Evolutionary conservation across 2,797 vertebrate species (phyloP).

Genomic region (Pygocentrus nattereri): DNA sequence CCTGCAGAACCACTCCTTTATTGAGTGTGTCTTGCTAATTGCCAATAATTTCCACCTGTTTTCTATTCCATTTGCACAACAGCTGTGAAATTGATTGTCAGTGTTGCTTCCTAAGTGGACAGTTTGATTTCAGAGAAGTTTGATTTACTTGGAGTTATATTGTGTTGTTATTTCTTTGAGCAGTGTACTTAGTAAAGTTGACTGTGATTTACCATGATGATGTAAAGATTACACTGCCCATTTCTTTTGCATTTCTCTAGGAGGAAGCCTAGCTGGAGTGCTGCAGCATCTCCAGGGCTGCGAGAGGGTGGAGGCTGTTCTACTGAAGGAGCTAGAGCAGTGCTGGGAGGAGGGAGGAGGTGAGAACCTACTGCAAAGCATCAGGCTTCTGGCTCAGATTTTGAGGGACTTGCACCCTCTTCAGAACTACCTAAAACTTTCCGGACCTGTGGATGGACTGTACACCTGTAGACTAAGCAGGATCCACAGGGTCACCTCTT

Average conservation of each 20-base stretch:
- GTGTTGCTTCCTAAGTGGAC: too few species aligned
- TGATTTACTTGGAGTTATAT: too few species aligned
- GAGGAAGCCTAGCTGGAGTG: constrained; percentile 14
- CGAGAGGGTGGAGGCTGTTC: constrained; percentile 42
- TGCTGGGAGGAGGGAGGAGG: constrained; percentile 59
- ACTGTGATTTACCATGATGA: not conserved
- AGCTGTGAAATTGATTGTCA: too few species aligned
- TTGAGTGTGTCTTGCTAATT: too few species aligned
- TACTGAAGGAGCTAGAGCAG: constrained; percentile 63
- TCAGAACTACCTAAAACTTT: constrained; percentile 51
- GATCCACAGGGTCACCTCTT: constrained; percentile 64
- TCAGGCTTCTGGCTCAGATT: constrained; percentile 63
- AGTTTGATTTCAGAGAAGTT: too few species aligned
- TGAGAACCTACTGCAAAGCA: constrained; percentile 57
- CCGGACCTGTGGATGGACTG: constrained; percentile 43
- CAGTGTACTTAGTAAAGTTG: too few species aligned
- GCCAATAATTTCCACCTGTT: too few species aligned
- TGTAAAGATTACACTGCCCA: not conserved
- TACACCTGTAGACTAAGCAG: constrained; percentile 56
- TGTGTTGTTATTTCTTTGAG: too few species aligned
- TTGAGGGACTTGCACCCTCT: constrained; percentile 62
- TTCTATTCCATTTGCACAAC: too few species aligned
- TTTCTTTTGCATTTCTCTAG: not conserved
- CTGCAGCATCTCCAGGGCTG: constrained; percentile 53
- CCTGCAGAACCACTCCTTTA: too few species aligned